Percentiles rank a stretch among this genome's conserved stretches.
Evolutionary conservation across 37 sponge, comb jelly and placozoan genomes (phyloP).

Genomic region (Diacarnus erythraeanus): DNA sequence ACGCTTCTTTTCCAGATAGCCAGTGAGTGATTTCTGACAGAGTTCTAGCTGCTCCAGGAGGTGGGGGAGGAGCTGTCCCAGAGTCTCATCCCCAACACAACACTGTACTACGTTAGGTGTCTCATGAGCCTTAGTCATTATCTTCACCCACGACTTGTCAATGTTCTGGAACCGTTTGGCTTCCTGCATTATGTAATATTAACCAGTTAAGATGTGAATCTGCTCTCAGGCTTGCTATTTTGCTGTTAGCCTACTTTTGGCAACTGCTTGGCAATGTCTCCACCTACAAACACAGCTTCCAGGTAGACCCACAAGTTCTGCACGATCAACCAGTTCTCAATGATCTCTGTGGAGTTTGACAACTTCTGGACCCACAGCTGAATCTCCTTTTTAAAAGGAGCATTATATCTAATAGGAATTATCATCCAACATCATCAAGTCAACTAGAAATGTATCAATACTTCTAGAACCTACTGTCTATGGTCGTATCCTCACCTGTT

Average conservation of each 20-base stretch:
- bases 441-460: not conserved
- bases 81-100: conserved; percentile 98
- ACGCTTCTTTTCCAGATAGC: conserved; percentile 99
- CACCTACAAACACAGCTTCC: conserved; percentile 99
- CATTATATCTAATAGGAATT: conserved; percentile 81
- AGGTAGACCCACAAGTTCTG: conserved; percentile 99
- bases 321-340: conserved; percentile 96
- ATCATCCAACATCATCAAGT: not conserved
- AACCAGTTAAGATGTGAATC: not conserved
- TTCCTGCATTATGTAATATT: conserved; percentile 56
- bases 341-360: conserved; percentile 93
- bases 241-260: conserved; percentile 66
- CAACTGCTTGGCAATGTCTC: conserved; percentile 99
- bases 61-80: conserved; percentile 98
- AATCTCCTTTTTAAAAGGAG: conserved; percentile 98
- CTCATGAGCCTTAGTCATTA: conserved; percentile 97
- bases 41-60: conserved; percentile 98
- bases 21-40: conserved; percentile 98
- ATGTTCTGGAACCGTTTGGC: conserved; percentile 97
- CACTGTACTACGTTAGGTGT: conserved; percentile 90
- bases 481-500: conserved; percentile 56
- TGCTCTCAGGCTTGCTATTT: no score
- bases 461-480: not conserved
- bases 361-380: conserved; percentile 97
- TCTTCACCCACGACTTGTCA: conserved; percentile 99